Conservation (phyloP, 2,113 vertebrate species). For the Gnathonemus longibarbis region DNA sequence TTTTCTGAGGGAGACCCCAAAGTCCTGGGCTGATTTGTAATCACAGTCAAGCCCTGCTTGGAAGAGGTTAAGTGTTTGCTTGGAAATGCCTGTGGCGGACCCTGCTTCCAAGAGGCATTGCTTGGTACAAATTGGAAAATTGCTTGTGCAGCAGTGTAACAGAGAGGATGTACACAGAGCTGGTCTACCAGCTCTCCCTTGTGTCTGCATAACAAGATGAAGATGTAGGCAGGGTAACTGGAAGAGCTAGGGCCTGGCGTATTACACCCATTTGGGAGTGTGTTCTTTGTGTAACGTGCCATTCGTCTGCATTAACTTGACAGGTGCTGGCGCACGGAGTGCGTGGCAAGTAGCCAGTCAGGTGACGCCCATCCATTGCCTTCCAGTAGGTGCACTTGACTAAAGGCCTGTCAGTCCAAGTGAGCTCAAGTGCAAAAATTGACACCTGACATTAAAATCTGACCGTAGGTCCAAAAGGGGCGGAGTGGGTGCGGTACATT, state of each 20-base stretch:
- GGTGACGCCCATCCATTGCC: not conserved
- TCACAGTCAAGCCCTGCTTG: not conserved
- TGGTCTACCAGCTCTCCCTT: not conserved
- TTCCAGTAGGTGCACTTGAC: not conserved
- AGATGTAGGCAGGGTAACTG: conserved; percentile 10
- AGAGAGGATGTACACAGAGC: not conserved
- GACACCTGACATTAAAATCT: not conserved
- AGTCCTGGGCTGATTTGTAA: not conserved
- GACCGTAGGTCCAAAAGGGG: not conserved
- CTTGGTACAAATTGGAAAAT: conserved; percentile 29
- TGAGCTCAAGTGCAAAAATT: not conserved
- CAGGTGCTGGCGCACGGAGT: not conserved
- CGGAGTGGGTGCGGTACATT: not conserved
- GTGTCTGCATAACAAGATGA: conserved; percentile 16
- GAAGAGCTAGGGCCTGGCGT: not conserved
- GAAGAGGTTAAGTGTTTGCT: conserved; percentile 9
- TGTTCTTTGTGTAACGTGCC: not conserved
- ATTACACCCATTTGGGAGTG: not conserved
- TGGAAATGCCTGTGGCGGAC: conserved; percentile 27
- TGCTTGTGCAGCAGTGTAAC: conserved; percentile 6
- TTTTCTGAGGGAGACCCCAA: not conserved
- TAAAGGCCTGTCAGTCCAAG: not conserved
- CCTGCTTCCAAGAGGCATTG: conserved; percentile 7
- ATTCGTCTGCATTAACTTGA: conserved; percentile 4
- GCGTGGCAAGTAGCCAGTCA: not conserved